Base-by-base conservation (phyloP, 2,888 invertebrate genomes). In the Agonopterix subpropinquella region DNA sequence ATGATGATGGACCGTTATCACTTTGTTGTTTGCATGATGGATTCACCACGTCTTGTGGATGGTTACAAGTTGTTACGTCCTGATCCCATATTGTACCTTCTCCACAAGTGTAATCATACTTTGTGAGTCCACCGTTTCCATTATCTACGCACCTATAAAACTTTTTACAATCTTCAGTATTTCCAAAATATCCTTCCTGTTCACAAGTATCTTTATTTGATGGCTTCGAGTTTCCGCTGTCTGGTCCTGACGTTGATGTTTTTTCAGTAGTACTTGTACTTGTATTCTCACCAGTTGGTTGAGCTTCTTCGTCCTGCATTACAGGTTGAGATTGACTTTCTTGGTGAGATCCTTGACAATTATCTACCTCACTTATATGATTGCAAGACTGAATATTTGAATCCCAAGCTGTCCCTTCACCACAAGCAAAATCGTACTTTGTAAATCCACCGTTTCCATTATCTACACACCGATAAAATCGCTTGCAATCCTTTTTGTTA, bases 11-110 rank as follows among this genome's bases (percentile, higher is more conserved):
- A 47, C 47, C 48, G 9, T 43, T 58, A 49, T 61, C 61, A 45
- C 49, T 57, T 52, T 62, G 53, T 50, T 64, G 61, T 28, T 28
- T 28, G 62, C 88, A 88, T 11, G 83, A 77, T 10, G 77, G 77
- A 52, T 78, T 77, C 42, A 55, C 55, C 13, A 88, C 87, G 56
- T 85, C 80, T 61, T 73, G 68, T 46, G 87, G 85, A 65, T 87
- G 83, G 65, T 88, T 88, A 61, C 88, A 88, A 36, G 75, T 72
- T 42, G 64, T 70, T 43, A 90, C 67, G 44, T 87, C 85, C 65
- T 91, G 89, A 70, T 92, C 93, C 92, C 93, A 93, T n/a, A 90
- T 92, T 0, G 93, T 93, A 36, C 92, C 93, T 45, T 91, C 89
- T 0, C 90, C 92, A 62, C 93, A 94, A 37, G 76, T 79, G 59